These are phyloP conservation scores for Drosophila lacertosa DNA, from an alignment of 1,140 invertebrate species.

Conservation along the genomic window DNA sequence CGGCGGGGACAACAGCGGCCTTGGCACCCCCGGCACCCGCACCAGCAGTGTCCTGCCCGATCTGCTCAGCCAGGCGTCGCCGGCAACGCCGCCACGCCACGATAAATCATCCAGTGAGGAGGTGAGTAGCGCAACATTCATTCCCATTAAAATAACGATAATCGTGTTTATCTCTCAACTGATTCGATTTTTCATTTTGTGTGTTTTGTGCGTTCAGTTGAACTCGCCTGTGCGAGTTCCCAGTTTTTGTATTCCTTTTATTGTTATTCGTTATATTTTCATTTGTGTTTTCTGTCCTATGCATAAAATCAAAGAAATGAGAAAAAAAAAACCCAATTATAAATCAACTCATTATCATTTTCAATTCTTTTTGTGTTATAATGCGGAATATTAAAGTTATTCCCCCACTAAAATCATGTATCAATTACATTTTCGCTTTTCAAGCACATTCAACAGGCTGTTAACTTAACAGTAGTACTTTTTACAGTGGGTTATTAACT, in stretches of 20 bases:
- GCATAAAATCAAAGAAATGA: conserved; percentile 26
- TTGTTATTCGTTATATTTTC: conserved; percentile 18
- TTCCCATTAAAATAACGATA: conserved; percentile 41
- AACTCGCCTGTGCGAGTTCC: conserved; percentile 44
- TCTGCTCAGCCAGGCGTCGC: conserved; percentile 93
- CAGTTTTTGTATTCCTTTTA: conserved; percentile 39
- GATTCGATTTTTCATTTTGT: conserved; percentile 65
- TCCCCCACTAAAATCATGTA: conserved; percentile 1
- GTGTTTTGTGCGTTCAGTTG: conserved; percentile 59
- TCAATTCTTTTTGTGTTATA: conserved; percentile 4
- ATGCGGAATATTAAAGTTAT: background rate
- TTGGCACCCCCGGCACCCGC: conserved; percentile 89
- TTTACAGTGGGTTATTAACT: conserved; percentile 21
- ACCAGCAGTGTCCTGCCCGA: conserved; percentile 97
- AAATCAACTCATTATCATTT: conserved; percentile 30
- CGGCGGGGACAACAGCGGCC: conserved; percentile 86
- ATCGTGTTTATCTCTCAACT: conserved; percentile 35
- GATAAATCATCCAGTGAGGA: conserved; percentile 97
- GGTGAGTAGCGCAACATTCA: conserved; percentile 87
- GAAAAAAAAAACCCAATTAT: conserved; percentile 2
- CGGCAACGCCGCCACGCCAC: conserved; percentile 92
- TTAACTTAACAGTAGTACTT: conserved; percentile 21
- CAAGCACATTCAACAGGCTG: conserved; percentile 22
- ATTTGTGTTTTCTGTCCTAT: conserved; percentile 22
- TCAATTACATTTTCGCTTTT: conserved; percentile 12